Percentiles rank a stretch among this genome's conserved stretches.
Conservation (phyloP, 2,113 vertebrate genomes). For the Mustela lutreola region DNA sequence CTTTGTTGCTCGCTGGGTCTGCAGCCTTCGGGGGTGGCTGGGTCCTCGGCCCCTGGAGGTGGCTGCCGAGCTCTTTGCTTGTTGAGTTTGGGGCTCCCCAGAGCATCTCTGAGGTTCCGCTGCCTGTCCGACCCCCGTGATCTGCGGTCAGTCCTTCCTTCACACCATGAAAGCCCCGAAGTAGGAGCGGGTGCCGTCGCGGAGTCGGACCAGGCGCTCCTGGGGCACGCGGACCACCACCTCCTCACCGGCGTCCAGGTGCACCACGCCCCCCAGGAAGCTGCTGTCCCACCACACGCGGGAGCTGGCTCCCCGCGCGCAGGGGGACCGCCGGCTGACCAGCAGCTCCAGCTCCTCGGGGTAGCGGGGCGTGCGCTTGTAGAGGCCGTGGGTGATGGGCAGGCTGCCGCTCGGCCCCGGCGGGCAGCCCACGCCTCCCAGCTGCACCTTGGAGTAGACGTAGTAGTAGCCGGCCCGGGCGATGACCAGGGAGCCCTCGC, state of each 20-base stretch:
- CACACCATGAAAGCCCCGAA: conserved; percentile 93
- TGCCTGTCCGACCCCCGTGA: rapidly evolving
- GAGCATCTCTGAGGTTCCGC: neutral
- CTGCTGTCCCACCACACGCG: conserved; percentile 84
- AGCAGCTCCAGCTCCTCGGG: conserved; percentile 81
- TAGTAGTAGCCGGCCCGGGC: conserved; percentile 88
- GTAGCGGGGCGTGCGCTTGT: conserved; percentile 79
- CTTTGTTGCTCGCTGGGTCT: neutral
- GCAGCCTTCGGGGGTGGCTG: neutral
- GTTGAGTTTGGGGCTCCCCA: too few relatives aligned
- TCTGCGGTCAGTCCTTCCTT: rapidly evolving
- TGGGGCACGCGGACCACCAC: conserved; percentile 87
- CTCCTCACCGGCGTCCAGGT: conserved; percentile 84
- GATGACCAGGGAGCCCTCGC: conserved; percentile 82
- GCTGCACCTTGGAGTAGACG: conserved; percentile 91
- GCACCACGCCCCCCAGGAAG: conserved; percentile 90
- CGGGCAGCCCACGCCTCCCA: conserved; percentile 32
- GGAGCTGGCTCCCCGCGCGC: neutral
- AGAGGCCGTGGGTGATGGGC: conserved; percentile 83
- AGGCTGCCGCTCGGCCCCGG: neutral
- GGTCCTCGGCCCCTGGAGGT: neutral
- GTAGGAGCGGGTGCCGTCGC: conserved; percentile 81
- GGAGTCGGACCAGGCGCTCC: conserved; percentile 63
- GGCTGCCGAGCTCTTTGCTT: neutral
- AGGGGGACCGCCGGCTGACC: conserved; percentile 74